Evolutionary conservation across 2,797 vertebrate species (phyloP).

Genomic region (Numenius phaeopus): DNA sequence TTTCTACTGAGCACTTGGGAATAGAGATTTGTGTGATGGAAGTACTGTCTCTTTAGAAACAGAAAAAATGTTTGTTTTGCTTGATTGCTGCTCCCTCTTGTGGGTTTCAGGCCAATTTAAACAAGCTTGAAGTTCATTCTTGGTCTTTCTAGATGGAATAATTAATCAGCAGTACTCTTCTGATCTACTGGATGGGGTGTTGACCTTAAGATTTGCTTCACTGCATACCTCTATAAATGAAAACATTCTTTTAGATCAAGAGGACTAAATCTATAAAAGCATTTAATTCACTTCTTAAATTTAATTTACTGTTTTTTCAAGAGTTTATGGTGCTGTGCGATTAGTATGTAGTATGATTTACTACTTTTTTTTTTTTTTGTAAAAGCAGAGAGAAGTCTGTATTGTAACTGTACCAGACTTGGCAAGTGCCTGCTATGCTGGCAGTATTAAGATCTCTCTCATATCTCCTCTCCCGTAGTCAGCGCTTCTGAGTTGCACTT

Average conservation of each 20-base stretch:
- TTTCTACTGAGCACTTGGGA: neutral
- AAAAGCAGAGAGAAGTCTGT: neutral
- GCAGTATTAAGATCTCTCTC: neutral
- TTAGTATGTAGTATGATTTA: neutral
- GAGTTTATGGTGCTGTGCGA: neutral
- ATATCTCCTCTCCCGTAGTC: neutral
- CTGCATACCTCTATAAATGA: neutral
- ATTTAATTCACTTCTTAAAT: neutral
- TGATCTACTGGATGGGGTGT: neutral
- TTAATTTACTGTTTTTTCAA: neutral
- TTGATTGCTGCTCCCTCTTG: slow-evolving; percentile 61
- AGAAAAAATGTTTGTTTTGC: neutral
- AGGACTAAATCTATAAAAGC: neutral
- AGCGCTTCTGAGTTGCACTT: neutral
- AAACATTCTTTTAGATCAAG: neutral
- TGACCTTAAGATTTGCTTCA: neutral
- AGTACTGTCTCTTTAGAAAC: neutral
- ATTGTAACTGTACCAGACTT: neutral
- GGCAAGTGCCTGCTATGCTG: neutral
- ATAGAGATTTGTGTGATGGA: neutral
- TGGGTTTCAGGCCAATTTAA: slow-evolving; percentile 18
- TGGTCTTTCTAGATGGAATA: neutral
- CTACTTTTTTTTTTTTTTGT: neutral
- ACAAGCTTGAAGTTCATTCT: neutral
- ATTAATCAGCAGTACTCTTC: neutral